These are phyloP conservation scores for Propithecus deckenii DNA, from an alignment of 2,797 vertebrate species.

Conservation along the genomic window DNA sequence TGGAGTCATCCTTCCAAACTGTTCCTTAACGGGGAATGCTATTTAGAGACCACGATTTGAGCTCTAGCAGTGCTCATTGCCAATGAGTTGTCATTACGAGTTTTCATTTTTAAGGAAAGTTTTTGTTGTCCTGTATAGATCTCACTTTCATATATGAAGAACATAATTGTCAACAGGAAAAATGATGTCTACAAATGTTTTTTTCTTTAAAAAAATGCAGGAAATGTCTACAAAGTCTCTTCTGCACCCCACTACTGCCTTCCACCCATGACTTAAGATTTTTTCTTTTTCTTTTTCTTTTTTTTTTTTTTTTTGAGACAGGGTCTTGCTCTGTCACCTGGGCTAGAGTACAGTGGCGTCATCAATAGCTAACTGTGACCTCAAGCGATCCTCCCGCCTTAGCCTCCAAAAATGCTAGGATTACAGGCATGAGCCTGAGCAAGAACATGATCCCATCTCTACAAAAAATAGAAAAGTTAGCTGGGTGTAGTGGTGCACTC, in stretches of 20 bases:
- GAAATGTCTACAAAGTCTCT: neutral
- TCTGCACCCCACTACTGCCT: neutral
- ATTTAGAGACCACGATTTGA: neutral
- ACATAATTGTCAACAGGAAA: neutral
- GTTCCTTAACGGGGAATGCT: neutral
- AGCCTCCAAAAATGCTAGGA: neutral
- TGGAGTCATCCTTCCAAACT: neutral
- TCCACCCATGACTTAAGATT: neutral
- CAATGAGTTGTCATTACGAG: neutral
- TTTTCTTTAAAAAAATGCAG: neutral
- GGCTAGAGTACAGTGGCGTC: neutral
- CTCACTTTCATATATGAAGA: neutral
- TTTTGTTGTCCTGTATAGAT: slow-evolving; percentile 13
- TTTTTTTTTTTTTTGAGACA: neutral
- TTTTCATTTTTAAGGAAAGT: neutral
- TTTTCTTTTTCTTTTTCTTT: no score
- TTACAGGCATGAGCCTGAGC: neutral
- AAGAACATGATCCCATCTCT: neutral
- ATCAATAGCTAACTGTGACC: no score
- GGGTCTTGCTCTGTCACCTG: neutral
- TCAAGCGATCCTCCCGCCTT: no score
- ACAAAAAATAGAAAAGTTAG: neutral
- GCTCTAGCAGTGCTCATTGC: neutral
- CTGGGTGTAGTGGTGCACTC: neutral
- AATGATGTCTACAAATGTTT: neutral